Base-by-base conservation (phyloP, 2,888 invertebrate genomes). In the Arge pagana region DNA sequence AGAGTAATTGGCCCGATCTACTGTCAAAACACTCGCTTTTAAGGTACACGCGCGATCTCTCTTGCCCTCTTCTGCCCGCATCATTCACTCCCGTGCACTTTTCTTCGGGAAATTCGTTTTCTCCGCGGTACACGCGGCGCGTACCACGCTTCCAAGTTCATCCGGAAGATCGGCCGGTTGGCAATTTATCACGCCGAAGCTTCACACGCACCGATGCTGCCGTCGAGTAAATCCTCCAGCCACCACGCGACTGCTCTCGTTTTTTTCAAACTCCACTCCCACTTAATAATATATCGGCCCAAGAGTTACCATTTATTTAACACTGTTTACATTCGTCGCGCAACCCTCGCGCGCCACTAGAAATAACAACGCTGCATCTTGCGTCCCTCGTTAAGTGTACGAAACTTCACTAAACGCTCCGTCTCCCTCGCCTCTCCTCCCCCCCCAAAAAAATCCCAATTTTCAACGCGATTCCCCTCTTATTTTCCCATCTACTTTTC, bases 301-400 rank as follows among this genome's bases (percentile, higher is more conserved):
- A 71, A 70, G 68, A 72, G 73, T 71, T n/a, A 64, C 70, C 72
- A 73, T 75, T 76, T 74, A 72, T 75, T 74, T 69, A 67, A 64
- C 66, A 45, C 45, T 45, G 45, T 45, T 45, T 45, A 45, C 31
- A 5, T 45, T 33, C 45, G 31, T 21, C 21, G 23, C n/a, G 33
- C 23, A 42, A 30, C 4, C 19, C 8, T 23, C 24, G 15, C 39
- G 40, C n/a, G n/a, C n/a, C n/a, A n/a, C 13, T 26, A 26, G 40
- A 45, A 21, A 45, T 31, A 45, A 45, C 24, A 45, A 45, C 31
- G 35, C 23, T n/a, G n/a, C n/a, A n/a, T 13, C 19, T 23, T 24
- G 21, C 33, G 15, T 23, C 45, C 33, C 31, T 45, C 45, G 45
- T 45, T 31, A 45, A 33, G 18, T n/a, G n/a, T 35, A 21, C 33